Evolutionary conservation across 1,140 invertebrate species (phyloP).

Genomic region (Aradophagus sp.): DNA sequence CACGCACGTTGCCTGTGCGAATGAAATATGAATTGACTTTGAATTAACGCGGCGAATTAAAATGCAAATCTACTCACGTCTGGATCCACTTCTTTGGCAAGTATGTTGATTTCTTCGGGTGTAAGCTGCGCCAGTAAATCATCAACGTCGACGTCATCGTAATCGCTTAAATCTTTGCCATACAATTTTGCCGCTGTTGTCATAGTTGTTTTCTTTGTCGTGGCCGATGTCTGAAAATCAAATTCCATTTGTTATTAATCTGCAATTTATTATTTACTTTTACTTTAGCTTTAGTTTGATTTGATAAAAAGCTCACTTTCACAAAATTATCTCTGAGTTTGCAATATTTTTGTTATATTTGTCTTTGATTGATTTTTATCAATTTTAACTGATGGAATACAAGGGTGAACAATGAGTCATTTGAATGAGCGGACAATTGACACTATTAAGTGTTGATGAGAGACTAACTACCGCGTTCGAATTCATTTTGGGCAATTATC

Average conservation of each 20-base stretch:
- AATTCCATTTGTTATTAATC: constrained; percentile 7
- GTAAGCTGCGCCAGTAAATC: constrained; percentile 95
- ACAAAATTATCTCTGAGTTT: too few relatives aligned
- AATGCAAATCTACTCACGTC: constrained; percentile 85
- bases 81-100: constrained; percentile 99
- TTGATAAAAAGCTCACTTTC: too few relatives aligned
- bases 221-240: constrained; percentile 83
- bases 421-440: constrained; percentile 10
- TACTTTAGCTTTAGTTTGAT: too few relatives aligned
- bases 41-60: too few relatives aligned
- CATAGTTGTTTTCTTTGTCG: constrained; percentile 89
- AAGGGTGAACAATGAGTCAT: too few relatives aligned
- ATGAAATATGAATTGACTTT: too few relatives aligned
- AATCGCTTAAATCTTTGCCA: constrained; percentile 93
- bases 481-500: constrained; percentile 31
- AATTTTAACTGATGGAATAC: too few relatives aligned
- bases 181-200: constrained; percentile 92
- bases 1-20: too few relatives aligned
- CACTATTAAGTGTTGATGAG: constrained; percentile 8
- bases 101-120: constrained; percentile 95
- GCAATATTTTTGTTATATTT: too few relatives aligned
- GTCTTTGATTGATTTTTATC: too few relatives aligned
- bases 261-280: too few relatives aligned
- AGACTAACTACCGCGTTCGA: constrained; percentile 21
- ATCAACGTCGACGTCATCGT: constrained; percentile 97